Base-by-base conservation (phyloP, 2,113 vertebrate genomes). In the Chlamydotis undulata region DNA sequence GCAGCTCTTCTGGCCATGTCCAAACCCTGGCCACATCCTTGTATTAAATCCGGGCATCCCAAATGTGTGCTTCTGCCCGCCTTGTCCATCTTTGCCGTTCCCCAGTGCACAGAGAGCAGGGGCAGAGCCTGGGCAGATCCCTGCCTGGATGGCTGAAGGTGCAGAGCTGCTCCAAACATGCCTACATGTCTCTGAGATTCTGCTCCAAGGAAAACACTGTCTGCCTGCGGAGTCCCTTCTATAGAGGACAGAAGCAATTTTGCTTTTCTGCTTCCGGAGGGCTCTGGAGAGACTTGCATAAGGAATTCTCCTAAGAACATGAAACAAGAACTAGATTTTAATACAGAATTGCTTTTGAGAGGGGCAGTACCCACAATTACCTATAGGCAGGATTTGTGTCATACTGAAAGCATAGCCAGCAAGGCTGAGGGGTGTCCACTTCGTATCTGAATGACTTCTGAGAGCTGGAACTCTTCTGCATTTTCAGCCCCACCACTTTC, bases 41-140 rank as follows among this genome's bases (percentile, higher is more conserved):
- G 31, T 9, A 6, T 14, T 5, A 53, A 33, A 65, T 35, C 28
- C 4, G 3, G 26, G 31, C 68, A 80, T 7, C 49, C 52, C 67
- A 59, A 26, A 33, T 3, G 4, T 1, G 0, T 35, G 4, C 11
- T 41, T 61, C 23, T 29, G 47, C 26, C 60, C 41, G 14, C 28
- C n/a, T 10, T 2, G 1, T 12, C 19, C 15, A 18, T 1, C 61
- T 45, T 18, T 59, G 28, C 21, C 63, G 56, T 2, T 5, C 2
- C 33, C 23, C 45, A 23, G 64, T 0, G 39, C 35, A 21, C 60
- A 24, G 16, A 39, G 15, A 65, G 69, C 37, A 24, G 33, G 43
- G 22, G 5, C 41, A 84, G n/a, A 73, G 45, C 52, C 26, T 53
- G 28, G 39, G 22, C 24, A 64, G 24, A 16, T 1, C 22, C 73